Evolutionary conservation across 2,113 vertebrate species (phyloP).

Genomic region (Typhlomys cinereus): DNA sequence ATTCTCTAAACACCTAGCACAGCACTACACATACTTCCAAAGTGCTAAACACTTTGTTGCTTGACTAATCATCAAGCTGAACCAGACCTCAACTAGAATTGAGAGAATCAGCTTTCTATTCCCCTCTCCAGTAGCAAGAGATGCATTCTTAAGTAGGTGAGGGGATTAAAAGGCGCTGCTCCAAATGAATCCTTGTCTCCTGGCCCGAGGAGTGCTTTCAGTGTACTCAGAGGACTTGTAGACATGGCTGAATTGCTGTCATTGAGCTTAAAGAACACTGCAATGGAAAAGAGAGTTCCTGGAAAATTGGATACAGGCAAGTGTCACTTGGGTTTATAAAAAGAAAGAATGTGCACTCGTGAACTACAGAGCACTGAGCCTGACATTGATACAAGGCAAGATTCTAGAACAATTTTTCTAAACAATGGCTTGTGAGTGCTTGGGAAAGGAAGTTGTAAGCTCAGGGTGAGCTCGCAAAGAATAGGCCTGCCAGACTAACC

Average conservation of each 20-base stretch:
- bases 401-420: constrained; percentile 54
- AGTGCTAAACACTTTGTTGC: not conserved
- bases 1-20: constrained; percentile 12
- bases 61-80: constrained; percentile 25
- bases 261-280: not conserved
- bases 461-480: constrained; percentile 53
- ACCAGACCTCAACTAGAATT: not conserved
- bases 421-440: constrained; percentile 58
- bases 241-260: not conserved
- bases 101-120: not conserved
- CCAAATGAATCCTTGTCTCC: not conserved
- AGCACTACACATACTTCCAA: not conserved
- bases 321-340: constrained; percentile 43
- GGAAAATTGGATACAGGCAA: constrained; percentile 50
- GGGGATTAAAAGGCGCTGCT: not conserved
- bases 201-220: not conserved
- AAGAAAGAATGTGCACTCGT: constrained; percentile 17
- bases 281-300: constrained; percentile 25
- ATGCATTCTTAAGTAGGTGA: not conserved
- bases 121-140: not conserved
- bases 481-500: constrained; percentile 55
- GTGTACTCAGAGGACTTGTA: not conserved
- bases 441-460: constrained; percentile 60
- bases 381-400: constrained; percentile 20
- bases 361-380: constrained; percentile 46